Percentiles rank a stretch among this genome's conserved stretches.
Conservation (phyloP, 1,140 invertebrate genomes). For the Anthonomus grandis region DNA sequence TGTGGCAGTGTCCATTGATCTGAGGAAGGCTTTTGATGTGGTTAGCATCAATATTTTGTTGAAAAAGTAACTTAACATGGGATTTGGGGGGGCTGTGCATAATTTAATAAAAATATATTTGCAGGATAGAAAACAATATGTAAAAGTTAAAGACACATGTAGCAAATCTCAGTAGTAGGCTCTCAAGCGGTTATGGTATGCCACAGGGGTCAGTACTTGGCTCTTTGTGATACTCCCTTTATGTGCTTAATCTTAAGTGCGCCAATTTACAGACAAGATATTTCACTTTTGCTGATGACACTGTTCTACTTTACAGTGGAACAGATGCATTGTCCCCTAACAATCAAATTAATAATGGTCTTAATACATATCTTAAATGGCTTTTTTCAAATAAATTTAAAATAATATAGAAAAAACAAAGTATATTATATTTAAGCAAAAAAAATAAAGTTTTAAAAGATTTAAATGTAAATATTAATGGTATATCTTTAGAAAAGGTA, state of each 20-base stretch:
- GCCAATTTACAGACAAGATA: background rate
- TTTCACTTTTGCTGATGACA: background rate
- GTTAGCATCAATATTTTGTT: too few relatives aligned
- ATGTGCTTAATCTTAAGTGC: background rate
- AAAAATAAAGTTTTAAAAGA: too few relatives aligned
- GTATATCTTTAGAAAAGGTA: too few relatives aligned
- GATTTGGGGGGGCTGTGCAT: too few relatives aligned
- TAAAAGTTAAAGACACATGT: slow-evolving; percentile 18
- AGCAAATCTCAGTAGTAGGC: background rate
- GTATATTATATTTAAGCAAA: too few relatives aligned
- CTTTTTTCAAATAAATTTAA: slow-evolving; percentile 2
- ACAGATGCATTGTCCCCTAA: background rate
- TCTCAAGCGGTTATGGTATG: too few relatives aligned
- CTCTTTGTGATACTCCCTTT: background rate
- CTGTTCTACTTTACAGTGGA: background rate
- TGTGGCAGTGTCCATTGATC: too few relatives aligned
- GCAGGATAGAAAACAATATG: background rate
- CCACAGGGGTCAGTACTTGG: too few relatives aligned
- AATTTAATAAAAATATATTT: background rate
- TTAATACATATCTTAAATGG: background rate
- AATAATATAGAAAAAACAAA: too few relatives aligned
- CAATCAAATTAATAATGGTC: background rate
- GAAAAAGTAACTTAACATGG: too few relatives aligned
- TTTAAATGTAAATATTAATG: too few relatives aligned
- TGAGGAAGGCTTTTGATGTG: too few relatives aligned